Conservation (phyloP, 2,797 vertebrate species). For the Halcyon badia region DNA sequence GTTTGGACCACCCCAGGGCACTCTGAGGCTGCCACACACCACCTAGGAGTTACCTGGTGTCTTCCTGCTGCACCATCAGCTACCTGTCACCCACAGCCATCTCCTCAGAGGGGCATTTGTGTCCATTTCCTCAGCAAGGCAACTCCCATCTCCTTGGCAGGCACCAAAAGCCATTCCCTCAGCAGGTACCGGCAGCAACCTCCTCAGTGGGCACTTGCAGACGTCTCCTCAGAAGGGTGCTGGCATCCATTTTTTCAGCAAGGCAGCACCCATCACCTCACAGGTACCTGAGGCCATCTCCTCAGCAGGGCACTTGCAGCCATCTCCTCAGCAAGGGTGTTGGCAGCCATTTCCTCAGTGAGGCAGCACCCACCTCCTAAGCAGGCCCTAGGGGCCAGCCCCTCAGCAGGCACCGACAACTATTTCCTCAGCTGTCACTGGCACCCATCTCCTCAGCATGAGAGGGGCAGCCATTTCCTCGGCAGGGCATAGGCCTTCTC, state of each 20-base stretch:
- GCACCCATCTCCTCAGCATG: not conserved
- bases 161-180: not conserved
- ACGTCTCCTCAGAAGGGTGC: not conserved
- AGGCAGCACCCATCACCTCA: not conserved
- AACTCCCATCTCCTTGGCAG: not conserved
- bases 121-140: not conserved
- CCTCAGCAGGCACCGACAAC: not conserved
- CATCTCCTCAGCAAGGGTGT: not conserved
- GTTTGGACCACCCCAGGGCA: not conserved
- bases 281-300: not conserved
- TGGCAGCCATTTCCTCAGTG: not conserved
- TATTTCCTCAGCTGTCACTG: not conserved
- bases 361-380: not conserved
- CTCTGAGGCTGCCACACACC: not conserved
- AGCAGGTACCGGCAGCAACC: not conserved
- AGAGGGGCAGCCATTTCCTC: not conserved
- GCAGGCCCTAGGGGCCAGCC: not conserved
- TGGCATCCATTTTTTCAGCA: not conserved
- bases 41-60: not conserved
- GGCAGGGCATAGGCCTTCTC: not conserved
- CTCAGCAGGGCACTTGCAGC: not conserved
- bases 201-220: not conserved
- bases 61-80: accelerated
- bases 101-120: not conserved
- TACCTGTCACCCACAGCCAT: not conserved